phyloP scores from a whole-genome alignment of 2,888 invertebrate species.

The Microctonus aethiopoides region DNA sequence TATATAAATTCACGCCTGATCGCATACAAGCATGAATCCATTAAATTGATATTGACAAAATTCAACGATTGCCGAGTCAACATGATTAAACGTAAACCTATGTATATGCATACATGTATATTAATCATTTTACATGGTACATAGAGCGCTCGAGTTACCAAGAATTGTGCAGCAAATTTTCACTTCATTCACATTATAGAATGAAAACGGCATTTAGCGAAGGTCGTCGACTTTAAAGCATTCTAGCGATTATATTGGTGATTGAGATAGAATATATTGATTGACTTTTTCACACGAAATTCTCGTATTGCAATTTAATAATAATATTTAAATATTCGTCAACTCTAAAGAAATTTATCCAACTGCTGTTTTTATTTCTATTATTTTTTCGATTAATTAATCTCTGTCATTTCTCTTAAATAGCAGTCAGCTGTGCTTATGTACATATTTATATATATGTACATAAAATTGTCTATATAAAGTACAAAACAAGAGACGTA shows the following conservation, averaged over 20 bases:
- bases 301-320: too few species aligned
- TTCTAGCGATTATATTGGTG: neutral
- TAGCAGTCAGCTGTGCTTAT: neutral
- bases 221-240: neutral
- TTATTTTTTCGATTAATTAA: neutral
- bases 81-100: neutral
- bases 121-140: neutral
- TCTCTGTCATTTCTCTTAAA: neutral
- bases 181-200: neutral
- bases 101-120: too few species aligned
- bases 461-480: neutral
- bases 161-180: slow-evolving; percentile 6
- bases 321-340: neutral
- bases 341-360: neutral
- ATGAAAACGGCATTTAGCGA: slow-evolving; percentile 1
- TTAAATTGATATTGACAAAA: neutral
- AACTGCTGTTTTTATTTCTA: neutral
- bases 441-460: neutral
- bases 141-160: slow-evolving; percentile 9
- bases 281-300: neutral
- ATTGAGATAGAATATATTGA: neutral
- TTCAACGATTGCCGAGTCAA: neutral
- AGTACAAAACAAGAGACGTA: neutral
- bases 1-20: slow-evolving; percentile 2
- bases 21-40: slow-evolving; percentile 6